phyloP scores from a whole-genome alignment of 2,888 invertebrate species.

The Scaptomyza parva region DNA sequence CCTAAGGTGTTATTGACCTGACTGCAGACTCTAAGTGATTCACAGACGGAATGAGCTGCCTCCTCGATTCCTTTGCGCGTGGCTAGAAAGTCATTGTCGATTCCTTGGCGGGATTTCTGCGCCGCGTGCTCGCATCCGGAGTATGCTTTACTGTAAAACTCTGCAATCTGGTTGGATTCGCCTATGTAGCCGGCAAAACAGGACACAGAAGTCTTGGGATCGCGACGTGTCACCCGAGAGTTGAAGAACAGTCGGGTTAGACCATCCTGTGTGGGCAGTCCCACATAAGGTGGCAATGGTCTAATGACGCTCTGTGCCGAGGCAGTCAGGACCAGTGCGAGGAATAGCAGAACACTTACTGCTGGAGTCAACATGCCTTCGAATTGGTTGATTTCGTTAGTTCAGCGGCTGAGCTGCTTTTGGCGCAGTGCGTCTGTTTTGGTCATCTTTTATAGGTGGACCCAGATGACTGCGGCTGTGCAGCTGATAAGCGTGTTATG shows the following conservation, averaged over 20 bases:
- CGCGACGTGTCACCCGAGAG: slow-evolving; percentile 63
- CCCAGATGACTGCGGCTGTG: slow-evolving; percentile 12
- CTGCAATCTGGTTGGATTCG: slow-evolving; percentile 66
- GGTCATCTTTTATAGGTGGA: slow-evolving; percentile 61
- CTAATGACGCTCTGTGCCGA: slow-evolving; percentile 28
- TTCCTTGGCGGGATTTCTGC: slow-evolving; percentile 52
- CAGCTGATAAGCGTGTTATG: slow-evolving; percentile 43
- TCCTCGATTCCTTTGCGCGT: slow-evolving; percentile 57
- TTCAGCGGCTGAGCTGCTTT: slow-evolving; percentile 48
- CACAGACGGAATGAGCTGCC: slow-evolving; percentile 60
- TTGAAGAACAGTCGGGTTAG: slow-evolving; percentile 71
- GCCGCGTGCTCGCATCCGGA: slow-evolving; percentile 56
- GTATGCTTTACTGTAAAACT: slow-evolving; percentile 68
- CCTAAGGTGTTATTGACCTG: slow-evolving; percentile 62
- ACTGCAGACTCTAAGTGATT: slow-evolving; percentile 53
- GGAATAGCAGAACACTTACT: slow-evolving; percentile 20
- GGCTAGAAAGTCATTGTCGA: slow-evolving; percentile 62
- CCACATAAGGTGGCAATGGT: slow-evolving; percentile 70
- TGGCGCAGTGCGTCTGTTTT: slow-evolving; percentile 67
- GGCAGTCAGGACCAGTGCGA: slow-evolving; percentile 26
- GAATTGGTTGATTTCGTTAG: slow-evolving; percentile 8
- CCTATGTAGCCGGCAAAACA: slow-evolving; percentile 77
- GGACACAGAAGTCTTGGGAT: slow-evolving; percentile 69
- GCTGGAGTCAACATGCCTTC: slow-evolving; percentile 28
- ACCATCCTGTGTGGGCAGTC: slow-evolving; percentile 67